Conservation (phyloP, 2,888 invertebrate species). For the Tuta absoluta region DNA sequence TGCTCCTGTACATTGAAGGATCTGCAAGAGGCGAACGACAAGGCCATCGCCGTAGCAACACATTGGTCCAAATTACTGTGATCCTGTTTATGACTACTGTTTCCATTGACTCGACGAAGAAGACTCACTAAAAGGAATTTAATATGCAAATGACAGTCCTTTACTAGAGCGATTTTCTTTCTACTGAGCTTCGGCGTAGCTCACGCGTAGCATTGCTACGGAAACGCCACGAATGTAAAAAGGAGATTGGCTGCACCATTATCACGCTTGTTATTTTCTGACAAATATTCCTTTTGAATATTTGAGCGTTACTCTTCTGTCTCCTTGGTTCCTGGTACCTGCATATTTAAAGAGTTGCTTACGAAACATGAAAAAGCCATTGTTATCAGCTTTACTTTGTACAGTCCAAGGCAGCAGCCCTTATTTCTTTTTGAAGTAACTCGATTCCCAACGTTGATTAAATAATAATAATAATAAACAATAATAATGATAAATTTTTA, state of each 20-base stretch:
- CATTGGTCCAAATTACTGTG: too few relatives aligned
- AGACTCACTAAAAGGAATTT: conserved; percentile 4
- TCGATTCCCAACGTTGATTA: too few relatives aligned
- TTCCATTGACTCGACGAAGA: too few relatives aligned
- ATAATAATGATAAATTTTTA: too few relatives aligned
- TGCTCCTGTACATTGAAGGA: too few relatives aligned
- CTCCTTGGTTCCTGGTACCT: conserved; percentile 24
- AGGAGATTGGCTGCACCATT: conserved; percentile 18
- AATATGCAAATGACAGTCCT: conserved; percentile 11
- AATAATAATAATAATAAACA: too few relatives aligned
- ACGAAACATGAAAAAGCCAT: conserved; percentile 19
- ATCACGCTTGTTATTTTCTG: conserved; percentile 14
- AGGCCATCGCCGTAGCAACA: too few relatives aligned
- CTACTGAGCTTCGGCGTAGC: conserved; percentile 12
- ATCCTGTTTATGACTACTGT: too few relatives aligned
- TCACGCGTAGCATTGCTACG: conserved; percentile 13
- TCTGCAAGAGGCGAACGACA: too few relatives aligned
- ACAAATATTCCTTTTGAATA: conserved; percentile 22
- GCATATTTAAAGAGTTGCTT: conserved; percentile 18
- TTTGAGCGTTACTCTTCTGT: conserved; percentile 8
- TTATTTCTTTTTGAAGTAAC: not conserved
- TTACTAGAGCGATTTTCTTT: conserved; percentile 1
- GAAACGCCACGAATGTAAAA: conserved; percentile 16
- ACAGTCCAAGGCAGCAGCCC: not conserved
- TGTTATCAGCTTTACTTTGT: not conserved